Evolutionary conservation across 2,113 vertebrate genomes (phyloP), one percentile per base, ranked within the genome.

Genomic region (Lampris megalopsis): DNA sequence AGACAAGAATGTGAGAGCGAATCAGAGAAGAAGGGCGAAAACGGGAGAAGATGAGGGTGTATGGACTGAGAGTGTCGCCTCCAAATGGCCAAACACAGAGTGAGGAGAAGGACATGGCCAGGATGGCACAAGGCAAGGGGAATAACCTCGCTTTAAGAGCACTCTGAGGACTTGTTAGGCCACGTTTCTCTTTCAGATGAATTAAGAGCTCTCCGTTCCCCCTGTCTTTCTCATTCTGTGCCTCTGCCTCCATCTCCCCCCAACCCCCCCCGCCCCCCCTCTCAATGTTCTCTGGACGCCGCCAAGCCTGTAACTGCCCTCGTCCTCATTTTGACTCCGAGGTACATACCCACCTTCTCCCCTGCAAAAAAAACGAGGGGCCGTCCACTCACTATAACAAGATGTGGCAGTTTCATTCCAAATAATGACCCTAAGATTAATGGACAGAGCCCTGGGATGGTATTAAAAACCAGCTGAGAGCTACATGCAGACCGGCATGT

Each of bases 361-460:
- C 73, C 84, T 74, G 67, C 58, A 79, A 72, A 76, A 86, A 79
- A 81, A 75, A 53, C 47, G 54, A 81, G 82, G 24, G 59, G 4
- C 59, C 84, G 76, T 86, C 88, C 86, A 84, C 79, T 88, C 87
- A 90, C 78, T 81, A 35, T 89, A 90, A 92, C 82, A 77, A 88
- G 86, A 86, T 88, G 83, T 89, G 87, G 90, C 87, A 89, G 88
- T 86, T 89, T 88, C 76, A 85, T 88, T 90, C 86, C 82, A 88
- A 87, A 86, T 88, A 89, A 88, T 75, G 87, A 88, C 81, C 82
- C 83, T 61, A 79, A 77, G 81, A 88, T 89, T 89, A 90, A 84
- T 86, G 86, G 86, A 80, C 82, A 88, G 73, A 78, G 77, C 77
- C 64, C 72, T 86, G 79, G 81, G 86, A 84, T 83, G 71, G 82